Base-by-base conservation (phyloP, 2,888 invertebrate species). In the Dicyrtoma fusca region DNA sequence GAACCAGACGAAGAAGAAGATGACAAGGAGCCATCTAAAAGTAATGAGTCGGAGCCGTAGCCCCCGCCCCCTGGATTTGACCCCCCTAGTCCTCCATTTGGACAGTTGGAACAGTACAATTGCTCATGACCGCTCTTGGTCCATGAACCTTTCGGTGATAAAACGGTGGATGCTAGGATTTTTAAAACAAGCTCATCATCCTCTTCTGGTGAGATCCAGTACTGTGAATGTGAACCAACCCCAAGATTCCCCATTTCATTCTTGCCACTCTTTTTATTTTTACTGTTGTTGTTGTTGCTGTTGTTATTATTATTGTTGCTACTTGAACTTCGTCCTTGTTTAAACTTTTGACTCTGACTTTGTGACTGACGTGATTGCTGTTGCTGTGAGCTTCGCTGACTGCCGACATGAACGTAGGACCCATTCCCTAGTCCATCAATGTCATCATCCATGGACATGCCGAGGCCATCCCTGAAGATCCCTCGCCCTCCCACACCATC, bases 51-150 rank as follows among this genome's bases (percentile, higher is more conserved):
- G 6, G 23, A 59, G 49, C 17, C 51, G 49, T 51, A 34, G 64
- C 69, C 17, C 11, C 57, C 17, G 61, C 69, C 6, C 71, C 72
- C 44, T 71, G 72, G 8, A 66, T 69, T 42, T 66, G 64, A 42
- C 5, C 14, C 34, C 3, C 34, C n/a, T n/a, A n/a, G 26, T 53
- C 68, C 19, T 47, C 66, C n/a, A 49, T 42, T 72, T 14, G 75
- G 73, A 69, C 79, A 78, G 51, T 73, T 75, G 53, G 75, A 66
- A 66, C 77, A 79, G 45, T 74, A 76, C 19, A 74, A n/a, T n/a
- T n/a, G 65, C 53, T 80, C 79, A 44, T 78, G 75, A 10, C 79
- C 80, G 65, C 77, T 79, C 61, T 80, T 80, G 23, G 78, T 78
- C 80, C 80, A 80, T 19, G 75, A 76, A 17, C 80, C 80, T 53